phyloP scores from a whole-genome alignment of 2,888 invertebrate species.

The Ametastegia equiseti region DNA sequence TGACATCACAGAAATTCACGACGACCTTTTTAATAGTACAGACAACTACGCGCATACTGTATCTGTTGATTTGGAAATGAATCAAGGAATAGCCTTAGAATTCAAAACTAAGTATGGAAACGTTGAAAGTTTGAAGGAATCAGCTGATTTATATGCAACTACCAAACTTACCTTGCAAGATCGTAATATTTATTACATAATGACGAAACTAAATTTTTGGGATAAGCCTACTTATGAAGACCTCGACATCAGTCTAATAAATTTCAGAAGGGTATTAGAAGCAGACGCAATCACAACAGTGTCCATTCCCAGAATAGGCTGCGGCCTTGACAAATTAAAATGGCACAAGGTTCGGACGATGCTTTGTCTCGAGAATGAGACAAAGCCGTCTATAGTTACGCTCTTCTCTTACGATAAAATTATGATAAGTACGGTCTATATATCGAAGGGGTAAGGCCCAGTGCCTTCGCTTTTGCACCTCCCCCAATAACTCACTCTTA shows the following conservation, averaged over 20 bases:
- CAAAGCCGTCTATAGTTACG: too few relatives aligned
- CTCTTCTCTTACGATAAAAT: too few relatives aligned
- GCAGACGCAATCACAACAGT: not conserved
- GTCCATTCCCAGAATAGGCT: conserved; percentile 24
- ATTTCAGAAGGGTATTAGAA: not conserved
- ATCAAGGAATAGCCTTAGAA: not conserved
- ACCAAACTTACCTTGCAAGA: not conserved
- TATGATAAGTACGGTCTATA: too few relatives aligned
- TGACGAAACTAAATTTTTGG: not conserved
- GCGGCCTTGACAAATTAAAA: conserved; percentile 28
- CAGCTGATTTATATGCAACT: not conserved
- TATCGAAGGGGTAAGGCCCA: too few relatives aligned
- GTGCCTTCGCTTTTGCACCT: too few relatives aligned
- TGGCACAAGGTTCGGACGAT: conserved; percentile 48
- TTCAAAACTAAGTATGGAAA: not conserved
- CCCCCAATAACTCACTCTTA: too few relatives aligned
- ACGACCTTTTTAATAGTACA: too few relatives aligned
- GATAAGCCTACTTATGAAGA: not conserved
- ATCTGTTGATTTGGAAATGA: not conserved
- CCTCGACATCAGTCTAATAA: not conserved
- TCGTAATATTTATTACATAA: not conserved
- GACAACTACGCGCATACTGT: not conserved
- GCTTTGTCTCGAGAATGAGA: too few relatives aligned
- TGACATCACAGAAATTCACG: too few relatives aligned
- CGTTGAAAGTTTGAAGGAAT: not conserved